A percentile compares a stretch with the other conserved stretches of the same genome.
Evolutionary conservation across 2,888 invertebrate species (phyloP).

Genomic region (Neria commutata): DNA sequence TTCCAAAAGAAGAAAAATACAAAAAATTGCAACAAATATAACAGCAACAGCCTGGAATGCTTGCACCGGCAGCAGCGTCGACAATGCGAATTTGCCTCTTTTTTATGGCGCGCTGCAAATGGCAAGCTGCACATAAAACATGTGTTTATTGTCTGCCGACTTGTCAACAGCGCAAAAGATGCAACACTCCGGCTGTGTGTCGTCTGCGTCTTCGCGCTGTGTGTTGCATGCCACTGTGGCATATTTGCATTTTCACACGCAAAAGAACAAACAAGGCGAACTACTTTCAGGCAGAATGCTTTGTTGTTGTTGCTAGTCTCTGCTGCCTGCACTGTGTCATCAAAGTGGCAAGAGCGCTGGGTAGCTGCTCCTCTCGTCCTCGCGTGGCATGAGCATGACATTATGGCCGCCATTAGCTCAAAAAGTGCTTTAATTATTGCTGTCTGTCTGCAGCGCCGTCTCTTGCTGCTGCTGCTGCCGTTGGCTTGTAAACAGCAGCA

Average conservation of each 20-base stretch:
- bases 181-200: constrained; percentile 1
- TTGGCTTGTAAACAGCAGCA: no score
- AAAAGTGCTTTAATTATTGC: no score
- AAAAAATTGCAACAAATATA: not conserved
- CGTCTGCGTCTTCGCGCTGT: no score
- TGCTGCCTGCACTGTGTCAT: not conserved
- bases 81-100: no score
- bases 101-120: constrained; percentile 43
- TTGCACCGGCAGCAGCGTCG: not conserved
- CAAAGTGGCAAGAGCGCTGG: constrained; percentile 8
- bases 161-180: constrained; percentile 12
- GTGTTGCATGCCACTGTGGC: not conserved
- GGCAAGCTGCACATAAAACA: constrained; percentile 42
- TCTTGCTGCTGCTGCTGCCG: constrained; percentile 9
- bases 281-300: no score
- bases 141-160: constrained; percentile 48
- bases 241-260: not conserved
- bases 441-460: constrained; percentile 5
- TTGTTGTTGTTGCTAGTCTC: no score
- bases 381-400: no score
- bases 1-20: not conserved
- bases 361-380: not conserved
- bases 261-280: not conserved
- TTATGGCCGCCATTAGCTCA: no score
- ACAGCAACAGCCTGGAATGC: not conserved